A percentile compares a stretch with the other conserved stretches of the same genome.
phyloP scores from a whole-genome alignment of 2,113 vertebrate species.

The Paedocypris sp. region DNA sequence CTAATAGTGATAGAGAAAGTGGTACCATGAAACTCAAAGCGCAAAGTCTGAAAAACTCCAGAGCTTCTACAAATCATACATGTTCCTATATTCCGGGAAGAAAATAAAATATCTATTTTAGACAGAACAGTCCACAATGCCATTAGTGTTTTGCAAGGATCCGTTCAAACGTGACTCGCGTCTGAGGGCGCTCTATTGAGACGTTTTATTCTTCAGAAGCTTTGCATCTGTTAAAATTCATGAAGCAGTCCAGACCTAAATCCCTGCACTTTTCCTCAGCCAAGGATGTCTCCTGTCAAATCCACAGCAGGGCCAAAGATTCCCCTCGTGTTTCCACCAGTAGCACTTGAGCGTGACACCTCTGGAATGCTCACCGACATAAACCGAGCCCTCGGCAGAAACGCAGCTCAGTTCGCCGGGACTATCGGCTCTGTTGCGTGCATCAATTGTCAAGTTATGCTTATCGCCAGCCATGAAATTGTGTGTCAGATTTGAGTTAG shows the following conservation, averaged over 20 bases:
- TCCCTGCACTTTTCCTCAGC: not conserved
- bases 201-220: conserved; percentile 19
- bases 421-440: not conserved
- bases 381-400: conserved; percentile 5
- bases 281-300: not conserved
- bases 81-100: too few relatives aligned
- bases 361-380: not conserved
- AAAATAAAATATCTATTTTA: too few relatives aligned
- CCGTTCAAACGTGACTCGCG: not conserved
- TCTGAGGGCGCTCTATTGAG: not conserved
- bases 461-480: not conserved
- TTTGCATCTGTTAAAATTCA: conserved; percentile 12
- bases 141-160: not conserved
- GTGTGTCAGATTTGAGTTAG: not conserved
- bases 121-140: not conserved
- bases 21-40: too few relatives aligned
- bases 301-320: not conserved
- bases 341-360: conserved; percentile 11
- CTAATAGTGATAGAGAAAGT: too few relatives aligned
- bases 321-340: conserved; percentile 5
- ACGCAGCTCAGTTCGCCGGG: not conserved
- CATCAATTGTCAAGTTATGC: not conserved
- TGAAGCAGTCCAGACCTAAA: conserved; percentile 6
- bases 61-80: too few relatives aligned
- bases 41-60: too few relatives aligned